These are phyloP conservation scores for Cheirogaleus major DNA, from an alignment of 2,797 vertebrate species.

Conservation along the genomic window DNA sequence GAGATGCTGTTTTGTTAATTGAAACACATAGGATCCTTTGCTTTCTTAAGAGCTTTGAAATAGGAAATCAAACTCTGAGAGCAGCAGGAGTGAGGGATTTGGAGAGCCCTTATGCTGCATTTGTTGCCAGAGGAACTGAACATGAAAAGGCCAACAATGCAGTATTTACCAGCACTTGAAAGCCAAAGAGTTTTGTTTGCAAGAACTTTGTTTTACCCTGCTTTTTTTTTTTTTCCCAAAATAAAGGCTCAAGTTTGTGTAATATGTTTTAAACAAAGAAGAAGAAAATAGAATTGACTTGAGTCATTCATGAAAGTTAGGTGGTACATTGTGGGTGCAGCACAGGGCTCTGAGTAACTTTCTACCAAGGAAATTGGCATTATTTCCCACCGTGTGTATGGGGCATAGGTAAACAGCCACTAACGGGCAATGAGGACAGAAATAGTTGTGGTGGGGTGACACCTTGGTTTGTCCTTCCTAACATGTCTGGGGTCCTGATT, in stretches of 20 bases:
- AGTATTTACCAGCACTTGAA: constrained; percentile 60
- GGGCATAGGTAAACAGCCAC: neutral
- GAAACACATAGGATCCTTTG: constrained; percentile 45
- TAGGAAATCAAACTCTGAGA: neutral
- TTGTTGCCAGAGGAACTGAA: constrained; percentile 62
- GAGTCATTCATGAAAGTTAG: neutral
- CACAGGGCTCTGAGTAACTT: neutral
- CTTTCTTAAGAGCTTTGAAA: constrained; percentile 59
- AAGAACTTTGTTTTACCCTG: constrained; percentile 46
- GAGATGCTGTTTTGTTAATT: constrained; percentile 63
- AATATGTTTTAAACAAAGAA: constrained; percentile 64
- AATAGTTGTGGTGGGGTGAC: neutral
- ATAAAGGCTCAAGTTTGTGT: constrained; percentile 16
- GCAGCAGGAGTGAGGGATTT: neutral
- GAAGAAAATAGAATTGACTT: neutral
- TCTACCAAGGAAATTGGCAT: neutral
- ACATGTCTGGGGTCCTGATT: neutral
- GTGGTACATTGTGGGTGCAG: neutral
- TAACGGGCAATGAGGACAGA: neutral
- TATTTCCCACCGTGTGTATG: neutral
- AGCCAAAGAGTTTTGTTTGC: constrained; percentile 59
- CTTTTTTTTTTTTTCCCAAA: neutral
- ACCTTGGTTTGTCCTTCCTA: neutral
- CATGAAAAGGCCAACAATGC: constrained; percentile 49
- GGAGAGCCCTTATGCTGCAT: constrained; percentile 43